Conservation (phyloP, 2,888 invertebrate species). For the Listrodromus nycthemerus region DNA sequence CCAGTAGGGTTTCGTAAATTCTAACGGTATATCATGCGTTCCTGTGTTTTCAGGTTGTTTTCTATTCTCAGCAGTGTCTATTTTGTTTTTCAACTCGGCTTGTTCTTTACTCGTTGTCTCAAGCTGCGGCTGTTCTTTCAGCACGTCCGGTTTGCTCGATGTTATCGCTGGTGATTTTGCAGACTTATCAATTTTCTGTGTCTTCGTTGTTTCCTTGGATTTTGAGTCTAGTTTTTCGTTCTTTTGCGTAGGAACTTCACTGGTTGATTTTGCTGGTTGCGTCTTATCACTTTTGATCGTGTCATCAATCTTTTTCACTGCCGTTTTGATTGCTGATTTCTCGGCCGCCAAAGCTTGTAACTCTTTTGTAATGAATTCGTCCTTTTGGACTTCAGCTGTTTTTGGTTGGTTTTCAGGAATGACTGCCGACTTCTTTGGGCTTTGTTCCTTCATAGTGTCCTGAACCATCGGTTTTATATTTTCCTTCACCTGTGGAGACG, state of each 20-base stretch:
- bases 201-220: neutral
- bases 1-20: conserved; percentile 76
- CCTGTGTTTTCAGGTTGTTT: conserved; percentile 18
- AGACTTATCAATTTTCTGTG: neutral
- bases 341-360: conserved; percentile 31
- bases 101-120: conserved; percentile 16
- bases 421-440: neutral
- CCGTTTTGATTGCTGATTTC: neutral
- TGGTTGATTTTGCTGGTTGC: neutral
- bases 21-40: conserved; percentile 41
- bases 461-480: neutral
- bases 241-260: neutral
- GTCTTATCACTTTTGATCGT: neutral
- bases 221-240: neutral
- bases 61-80: neutral
- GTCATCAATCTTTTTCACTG: neutral
- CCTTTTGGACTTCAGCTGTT: conserved; percentile 43
- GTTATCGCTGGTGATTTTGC: neutral
- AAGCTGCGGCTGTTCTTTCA: conserved; percentile 4
- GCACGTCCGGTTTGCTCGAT: neutral
- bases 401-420: conserved; percentile 24
- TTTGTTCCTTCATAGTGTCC: neutral
- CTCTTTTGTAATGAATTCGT: conserved; percentile 59
- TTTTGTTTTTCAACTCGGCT: conserved; percentile 3
- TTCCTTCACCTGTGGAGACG: neutral